These are phyloP conservation scores for Amphilophus citrinellus DNA, from an alignment of 2,113 vertebrate genomes.

Conservation along the genomic window DNA sequence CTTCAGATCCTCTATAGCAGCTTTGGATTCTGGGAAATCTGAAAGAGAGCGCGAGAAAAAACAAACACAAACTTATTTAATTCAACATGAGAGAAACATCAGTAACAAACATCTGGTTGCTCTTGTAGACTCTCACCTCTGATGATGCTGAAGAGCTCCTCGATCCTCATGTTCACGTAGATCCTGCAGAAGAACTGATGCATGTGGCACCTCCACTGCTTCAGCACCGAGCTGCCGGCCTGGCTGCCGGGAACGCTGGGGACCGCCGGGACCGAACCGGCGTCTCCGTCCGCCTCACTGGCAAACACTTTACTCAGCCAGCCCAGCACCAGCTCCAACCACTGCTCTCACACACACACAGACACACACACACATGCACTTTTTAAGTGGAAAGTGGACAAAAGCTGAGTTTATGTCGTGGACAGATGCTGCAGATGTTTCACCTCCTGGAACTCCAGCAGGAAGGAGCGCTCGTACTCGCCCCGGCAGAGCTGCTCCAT, in stretches of 20 bases:
- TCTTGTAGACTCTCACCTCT: conserved; percentile 82
- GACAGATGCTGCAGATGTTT: neutral
- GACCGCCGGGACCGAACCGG: neutral
- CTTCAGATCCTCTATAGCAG: conserved; percentile 94
- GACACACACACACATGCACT: neutral
- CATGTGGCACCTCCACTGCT: conserved; percentile 94
- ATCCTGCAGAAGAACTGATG: conserved; percentile 96
- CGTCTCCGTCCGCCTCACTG: conserved; percentile 51
- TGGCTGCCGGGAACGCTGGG: conserved; percentile 32
- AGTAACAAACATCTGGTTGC: neutral
- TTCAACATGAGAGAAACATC: accelerated
- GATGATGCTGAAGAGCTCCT: conserved; percentile 98
- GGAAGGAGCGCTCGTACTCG: conserved; percentile 94
- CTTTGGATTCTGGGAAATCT: conserved; percentile 98
- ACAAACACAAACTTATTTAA: neutral
- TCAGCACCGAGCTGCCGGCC: conserved; percentile 75
- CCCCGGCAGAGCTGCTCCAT: conserved; percentile 94
- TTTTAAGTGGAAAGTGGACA: neutral
- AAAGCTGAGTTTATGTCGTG: accelerated
- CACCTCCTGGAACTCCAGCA: conserved; percentile 93
- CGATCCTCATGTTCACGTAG: conserved; percentile 95
- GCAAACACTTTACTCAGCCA: conserved; percentile 94
- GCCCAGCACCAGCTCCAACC: conserved; percentile 93
- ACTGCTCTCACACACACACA: conserved; percentile 77
- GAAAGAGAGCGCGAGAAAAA: neutral